Percentiles rank a stretch among this genome's conserved stretches.
Evolutionary conservation across 2,797 vertebrate genomes (phyloP).

Genomic region (Xerus rutilus): DNA sequence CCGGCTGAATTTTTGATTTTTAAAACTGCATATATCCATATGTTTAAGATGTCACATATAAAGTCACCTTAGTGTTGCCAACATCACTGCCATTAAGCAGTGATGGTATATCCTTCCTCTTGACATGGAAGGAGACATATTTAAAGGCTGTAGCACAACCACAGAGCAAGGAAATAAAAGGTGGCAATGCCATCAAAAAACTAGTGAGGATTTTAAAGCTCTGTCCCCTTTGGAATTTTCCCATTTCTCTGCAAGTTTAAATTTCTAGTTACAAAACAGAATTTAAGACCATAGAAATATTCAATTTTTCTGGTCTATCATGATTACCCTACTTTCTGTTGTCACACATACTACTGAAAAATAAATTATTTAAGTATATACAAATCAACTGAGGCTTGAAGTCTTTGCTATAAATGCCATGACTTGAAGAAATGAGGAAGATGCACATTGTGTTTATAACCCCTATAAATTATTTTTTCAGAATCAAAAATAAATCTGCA

Average conservation of each 20-base stretch:
- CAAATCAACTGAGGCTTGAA: conserved; percentile 45
- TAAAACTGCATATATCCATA: neutral
- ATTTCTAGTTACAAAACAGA: conserved; percentile 14
- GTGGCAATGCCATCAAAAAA: neutral
- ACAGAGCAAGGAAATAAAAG: conserved; percentile 5
- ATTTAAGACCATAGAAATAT: conserved; percentile 21
- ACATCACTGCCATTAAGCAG: neutral
- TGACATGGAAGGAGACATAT: neutral
- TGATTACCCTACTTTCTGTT: neutral
- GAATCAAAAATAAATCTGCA: conserved; percentile 35
- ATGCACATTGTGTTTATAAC: conserved; percentile 35
- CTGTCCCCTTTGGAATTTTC: conserved; percentile 33
- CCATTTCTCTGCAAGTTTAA: conserved; percentile 13
- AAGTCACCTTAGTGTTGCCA: neutral
- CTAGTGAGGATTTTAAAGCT: neutral
- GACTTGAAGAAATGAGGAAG: neutral
- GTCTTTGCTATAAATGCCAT: conserved; percentile 50
- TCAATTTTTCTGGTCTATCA: conserved; percentile 43
- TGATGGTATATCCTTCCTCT: neutral
- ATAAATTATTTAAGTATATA: conserved; percentile 15
- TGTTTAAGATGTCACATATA: conserved; percentile 10
- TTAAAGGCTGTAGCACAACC: neutral
- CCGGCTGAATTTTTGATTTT: neutral
- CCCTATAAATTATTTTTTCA: conserved; percentile 34
- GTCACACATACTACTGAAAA: conserved; percentile 11